Conservation (phyloP, 2,797 vertebrate genomes). For the Gouania willdenowi region DNA sequence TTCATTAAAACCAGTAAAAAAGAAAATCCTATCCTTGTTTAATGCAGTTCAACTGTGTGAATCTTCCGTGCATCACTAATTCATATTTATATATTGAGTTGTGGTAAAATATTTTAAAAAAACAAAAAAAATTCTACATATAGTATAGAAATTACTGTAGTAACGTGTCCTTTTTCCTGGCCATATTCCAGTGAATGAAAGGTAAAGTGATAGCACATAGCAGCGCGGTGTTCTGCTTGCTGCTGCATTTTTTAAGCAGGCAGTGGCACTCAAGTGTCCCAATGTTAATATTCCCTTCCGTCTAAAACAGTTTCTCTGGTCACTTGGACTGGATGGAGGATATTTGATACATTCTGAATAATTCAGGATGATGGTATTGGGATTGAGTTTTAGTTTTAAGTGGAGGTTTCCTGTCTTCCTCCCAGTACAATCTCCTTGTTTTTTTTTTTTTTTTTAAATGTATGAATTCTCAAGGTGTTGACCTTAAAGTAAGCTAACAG, state of each 20-base stretch:
- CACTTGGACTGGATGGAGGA: conserved; percentile 33
- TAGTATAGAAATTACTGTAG: no score
- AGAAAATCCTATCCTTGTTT: no score
- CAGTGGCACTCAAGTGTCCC: conserved; percentile 55
- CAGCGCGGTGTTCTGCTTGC: conserved; percentile 40
- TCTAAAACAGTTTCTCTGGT: conserved; percentile 38
- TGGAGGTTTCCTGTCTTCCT: conserved; percentile 17
- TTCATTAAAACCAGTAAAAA: no score
- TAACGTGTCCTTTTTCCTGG: no score
- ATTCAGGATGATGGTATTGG: conserved; percentile 42
- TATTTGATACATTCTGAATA: conserved; percentile 57
- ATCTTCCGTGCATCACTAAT: no score
- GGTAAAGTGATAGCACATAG: conserved; percentile 69
- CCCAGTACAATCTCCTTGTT: not conserved
- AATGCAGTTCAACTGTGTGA: no score
- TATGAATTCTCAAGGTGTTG: not conserved
- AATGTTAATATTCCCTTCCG: conserved; percentile 48
- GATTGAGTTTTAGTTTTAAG: conserved; percentile 30
- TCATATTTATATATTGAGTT: no score
- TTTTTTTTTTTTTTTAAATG: not conserved
- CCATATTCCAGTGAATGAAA: conserved; percentile 59
- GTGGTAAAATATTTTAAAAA: no score
- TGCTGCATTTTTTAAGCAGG: conserved; percentile 71
- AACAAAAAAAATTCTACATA: no score
- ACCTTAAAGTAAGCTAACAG: not conserved